Base-by-base conservation (phyloP, 1,140 invertebrate genomes). In the Tetragonula clypearis region DNA sequence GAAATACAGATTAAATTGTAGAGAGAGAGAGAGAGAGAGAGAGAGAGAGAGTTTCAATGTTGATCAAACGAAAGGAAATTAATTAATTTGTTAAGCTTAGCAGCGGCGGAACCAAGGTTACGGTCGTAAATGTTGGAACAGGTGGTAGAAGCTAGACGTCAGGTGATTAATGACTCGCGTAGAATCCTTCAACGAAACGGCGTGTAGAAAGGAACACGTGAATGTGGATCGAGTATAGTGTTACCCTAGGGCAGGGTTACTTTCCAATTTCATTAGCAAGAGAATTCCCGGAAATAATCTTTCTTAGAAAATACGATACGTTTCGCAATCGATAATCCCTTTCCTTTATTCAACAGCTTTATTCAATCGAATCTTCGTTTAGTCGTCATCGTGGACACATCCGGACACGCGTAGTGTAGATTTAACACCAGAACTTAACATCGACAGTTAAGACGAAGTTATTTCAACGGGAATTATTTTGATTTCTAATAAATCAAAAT, bases 201-300 rank as follows among this genome's bases (percentile, higher is more conserved):
- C 53, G 80, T 0, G 41, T 6, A 58, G 77, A 82, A 86, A 81
- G 79, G 73, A 30, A 77, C 65, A 21, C 23, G 55, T 15, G 21
- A 62, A 41, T 41, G 74, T 60, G 19, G 23, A 76, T 82, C 84
- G 88, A 93, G 92, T 92, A 92, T 94, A 92, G 93, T 90, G 92
- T 94, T 94, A 94, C 87, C 92, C 93, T 93, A 94, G 93, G 93
- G 91, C 93, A 94, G 93, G 92, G 93, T 88, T 91, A 89, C 87
- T 90, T 90, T 88, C 78, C 41, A 65, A 60, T 62, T 35, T 19
- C 35, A 79, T 74, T 35, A 55, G 21, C 53, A 56, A 71, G 60
- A 53, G 9, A 21, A 35, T 55, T 21, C 41, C 41, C 41, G 41
- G 41, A 49, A 49, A 30, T 49, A 49, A 49, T 62, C 35, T n/a